Evolutionary conservation across 2,113 vertebrate genomes (phyloP).

Genomic region (Silurus meridionalis): DNA sequence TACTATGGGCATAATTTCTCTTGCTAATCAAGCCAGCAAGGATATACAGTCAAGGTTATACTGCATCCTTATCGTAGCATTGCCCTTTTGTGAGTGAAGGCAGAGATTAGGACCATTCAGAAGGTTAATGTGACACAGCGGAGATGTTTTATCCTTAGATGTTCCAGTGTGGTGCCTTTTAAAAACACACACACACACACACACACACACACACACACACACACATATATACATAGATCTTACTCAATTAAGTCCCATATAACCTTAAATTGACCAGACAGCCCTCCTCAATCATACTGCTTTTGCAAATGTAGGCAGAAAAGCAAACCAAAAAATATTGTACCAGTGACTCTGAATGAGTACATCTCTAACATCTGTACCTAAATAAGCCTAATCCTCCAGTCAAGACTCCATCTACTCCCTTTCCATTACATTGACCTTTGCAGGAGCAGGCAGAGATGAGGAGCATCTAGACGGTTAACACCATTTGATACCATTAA

Average conservation of each 20-base stretch:
- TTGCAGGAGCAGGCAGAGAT: not conserved
- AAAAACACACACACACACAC: not conserved
- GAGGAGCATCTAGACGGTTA: not conserved
- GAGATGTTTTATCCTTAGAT: not conserved
- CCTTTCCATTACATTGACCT: not conserved
- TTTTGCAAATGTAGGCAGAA: slow-evolving; percentile 44
- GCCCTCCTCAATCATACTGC: not conserved
- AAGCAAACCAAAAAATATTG: slow-evolving; percentile 39
- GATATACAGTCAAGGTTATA: not conserved
- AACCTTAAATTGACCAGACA: not conserved
- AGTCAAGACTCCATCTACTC: not conserved
- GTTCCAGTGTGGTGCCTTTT: not conserved
- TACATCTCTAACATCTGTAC: slow-evolving; percentile 45
- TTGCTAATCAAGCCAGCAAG: not conserved
- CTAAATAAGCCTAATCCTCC: slow-evolving; percentile 29
- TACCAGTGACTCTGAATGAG: slow-evolving; percentile 49
- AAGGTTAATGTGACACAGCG: slow-evolving; percentile 6
- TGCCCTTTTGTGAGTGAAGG: not conserved
- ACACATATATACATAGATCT: not conserved
- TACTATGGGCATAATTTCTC: not conserved
- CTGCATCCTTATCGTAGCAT: not conserved
- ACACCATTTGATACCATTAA: not conserved
- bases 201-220: no score
- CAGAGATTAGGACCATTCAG: not conserved
- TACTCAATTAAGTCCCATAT: not conserved